phyloP scores from a whole-genome alignment of 2,888 invertebrate species.

The Fabriciana adippe region DNA sequence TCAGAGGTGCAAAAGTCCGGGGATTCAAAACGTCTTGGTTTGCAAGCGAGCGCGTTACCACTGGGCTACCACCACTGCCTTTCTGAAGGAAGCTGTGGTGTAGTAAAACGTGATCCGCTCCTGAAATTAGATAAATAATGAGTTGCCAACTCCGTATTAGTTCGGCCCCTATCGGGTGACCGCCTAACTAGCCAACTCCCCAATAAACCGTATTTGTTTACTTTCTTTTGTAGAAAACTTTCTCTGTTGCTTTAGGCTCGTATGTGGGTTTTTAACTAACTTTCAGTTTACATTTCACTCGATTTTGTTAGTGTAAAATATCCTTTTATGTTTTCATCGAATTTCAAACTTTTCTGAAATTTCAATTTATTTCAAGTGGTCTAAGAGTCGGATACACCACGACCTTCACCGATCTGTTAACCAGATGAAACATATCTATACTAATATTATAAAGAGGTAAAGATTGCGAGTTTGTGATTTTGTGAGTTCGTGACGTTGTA shows the following conservation, averaged over 20 bases:
- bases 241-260: slow-evolving; percentile 45
- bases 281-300: slow-evolving; percentile 18
- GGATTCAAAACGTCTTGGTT: too few relatives aligned
- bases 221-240: slow-evolving; percentile 63
- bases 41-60: too few relatives aligned
- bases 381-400: too few relatives aligned
- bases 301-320: slow-evolving; percentile 23
- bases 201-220: slow-evolving; percentile 56
- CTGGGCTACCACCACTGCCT: background rate
- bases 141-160: slow-evolving; percentile 59
- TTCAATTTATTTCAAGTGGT: too few relatives aligned
- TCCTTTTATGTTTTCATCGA: slow-evolving; percentile 4
- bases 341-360: background rate
- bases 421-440: too few relatives aligned
- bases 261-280: slow-evolving; percentile 35
- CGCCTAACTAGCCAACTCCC: slow-evolving; percentile 60
- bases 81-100: slow-evolving; percentile 3
- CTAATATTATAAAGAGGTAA: too few relatives aligned
- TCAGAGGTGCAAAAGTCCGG: too few relatives aligned
- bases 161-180: slow-evolving; percentile 57
- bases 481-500: too few relatives aligned
- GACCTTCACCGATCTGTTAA: too few relatives aligned
- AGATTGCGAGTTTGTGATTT: too few relatives aligned
- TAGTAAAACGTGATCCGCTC: slow-evolving; percentile 17
- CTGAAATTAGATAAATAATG: slow-evolving; percentile 35